Base-by-base conservation (phyloP, 2,888 invertebrate genomes). In the Papilio demoleus region DNA sequence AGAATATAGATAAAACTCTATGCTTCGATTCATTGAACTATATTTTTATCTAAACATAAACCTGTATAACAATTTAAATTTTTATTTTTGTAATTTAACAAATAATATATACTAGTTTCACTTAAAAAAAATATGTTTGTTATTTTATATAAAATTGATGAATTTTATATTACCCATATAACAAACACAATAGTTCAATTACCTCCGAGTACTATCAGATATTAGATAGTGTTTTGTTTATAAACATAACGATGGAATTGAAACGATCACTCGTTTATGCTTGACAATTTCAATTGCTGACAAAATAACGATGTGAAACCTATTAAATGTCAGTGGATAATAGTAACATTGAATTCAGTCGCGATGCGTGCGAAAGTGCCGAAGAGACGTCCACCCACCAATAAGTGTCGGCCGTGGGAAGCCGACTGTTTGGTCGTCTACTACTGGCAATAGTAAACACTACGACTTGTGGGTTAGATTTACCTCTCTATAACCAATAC, bases 361-460 rank as follows among this genome's bases (percentile, higher is more conserved):
- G 22, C 27, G 34, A 50, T 40, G 60, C 50, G 36, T 62, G 67
- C 67, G 62, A 67, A 67, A 42, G 40, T 58, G 31, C 38, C 65
- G 12, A 27, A 56, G 45, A 67, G 71, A 64, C 63, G 50, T 67
- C 74, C 76, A 75, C 77, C 76, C 79, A 76, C 74, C 71, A 56
- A 61, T 70, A 70, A 68, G 68, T 69, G 65, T 24, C 56, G 65
- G 68, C 74, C 77, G 80, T 78, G 78, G 79, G 80, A 76, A 72
- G 72, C 70, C 65, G 78, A 79, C 81, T 77, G 76, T 74, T 77
- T 76, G 77, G 75, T 77, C 75, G 72, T n/a, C 76, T 73, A 76
- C 80, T 80, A 72, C 71, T 76, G 78, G 80, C 80, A 79, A 72
- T 75, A 76, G 74, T 79, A 79, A 76, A 72, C 76, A 79, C 76